These are phyloP conservation scores for Abrostola tripartita DNA, from an alignment of 2,888 invertebrate species.

Conservation along the genomic window DNA sequence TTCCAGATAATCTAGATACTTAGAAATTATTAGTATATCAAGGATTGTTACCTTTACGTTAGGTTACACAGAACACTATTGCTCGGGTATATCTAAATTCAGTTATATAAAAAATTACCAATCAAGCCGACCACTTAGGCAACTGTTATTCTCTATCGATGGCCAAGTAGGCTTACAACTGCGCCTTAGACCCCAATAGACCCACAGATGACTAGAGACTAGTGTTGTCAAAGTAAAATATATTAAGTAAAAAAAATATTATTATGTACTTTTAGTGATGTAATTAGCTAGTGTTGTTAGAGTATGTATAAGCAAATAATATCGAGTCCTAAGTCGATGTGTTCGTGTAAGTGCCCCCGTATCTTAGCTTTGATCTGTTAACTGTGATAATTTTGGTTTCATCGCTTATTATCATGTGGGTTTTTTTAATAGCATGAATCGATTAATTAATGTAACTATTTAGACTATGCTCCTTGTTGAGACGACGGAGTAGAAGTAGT, in stretches of 20 bases:
- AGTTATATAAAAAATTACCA: background rate
- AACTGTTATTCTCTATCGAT: background rate
- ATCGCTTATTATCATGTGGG: conserved; percentile 86
- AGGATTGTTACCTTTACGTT: background rate
- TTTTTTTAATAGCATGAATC: conserved; percentile 87
- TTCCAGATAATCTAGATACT: background rate
- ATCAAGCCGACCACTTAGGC: too few species aligned
- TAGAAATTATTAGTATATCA: background rate
- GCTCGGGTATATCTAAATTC: background rate
- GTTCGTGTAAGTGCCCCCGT: conserved; percentile 51
- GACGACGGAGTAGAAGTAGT: conserved; percentile 46
- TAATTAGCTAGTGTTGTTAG: conserved; percentile 2
- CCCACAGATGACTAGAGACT: background rate
- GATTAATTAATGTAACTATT: conserved; percentile 60
- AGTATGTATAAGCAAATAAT: conserved; percentile 4
- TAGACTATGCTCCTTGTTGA: conserved; percentile 68
- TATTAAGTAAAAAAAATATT: too few species aligned
- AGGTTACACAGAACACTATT: background rate
- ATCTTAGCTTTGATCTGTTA: conserved; percentile 66
- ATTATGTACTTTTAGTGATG: background rate
- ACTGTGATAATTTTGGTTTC: conserved; percentile 66
- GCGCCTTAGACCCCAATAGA: background rate
- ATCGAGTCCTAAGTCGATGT: conserved; percentile 20
- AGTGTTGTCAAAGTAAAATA: background rate
- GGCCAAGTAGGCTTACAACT: background rate